phyloP scores from a whole-genome alignment of 2,888 invertebrate genomes.

The Oscheius sp. region DNA sequence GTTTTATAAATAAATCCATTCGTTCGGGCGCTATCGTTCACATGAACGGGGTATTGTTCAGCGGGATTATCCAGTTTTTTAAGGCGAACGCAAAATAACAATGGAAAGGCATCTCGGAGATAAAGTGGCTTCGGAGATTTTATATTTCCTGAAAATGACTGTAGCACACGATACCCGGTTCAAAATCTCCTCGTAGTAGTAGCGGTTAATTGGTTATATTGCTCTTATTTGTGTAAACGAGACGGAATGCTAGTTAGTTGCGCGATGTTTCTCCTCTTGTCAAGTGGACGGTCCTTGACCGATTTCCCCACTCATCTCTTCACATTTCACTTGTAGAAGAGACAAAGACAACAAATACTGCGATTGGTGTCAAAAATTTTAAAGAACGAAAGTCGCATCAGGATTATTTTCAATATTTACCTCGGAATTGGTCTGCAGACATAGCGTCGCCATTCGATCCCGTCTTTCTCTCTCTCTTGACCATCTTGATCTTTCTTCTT shows the following conservation, averaged over 20 bases:
- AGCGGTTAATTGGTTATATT: background rate
- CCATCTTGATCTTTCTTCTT: too few relatives aligned
- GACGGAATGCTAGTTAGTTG: background rate
- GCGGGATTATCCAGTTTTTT: background rate
- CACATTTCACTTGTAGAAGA: background rate
- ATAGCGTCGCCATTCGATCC: constrained; percentile 1
- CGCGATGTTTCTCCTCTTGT: constrained; percentile 19
- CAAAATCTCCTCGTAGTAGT: too few relatives aligned
- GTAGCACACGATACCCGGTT: too few relatives aligned
- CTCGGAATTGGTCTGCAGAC: background rate
- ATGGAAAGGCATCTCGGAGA: too few relatives aligned
- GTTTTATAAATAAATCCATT: too few relatives aligned
- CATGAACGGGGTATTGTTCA: too few relatives aligned
- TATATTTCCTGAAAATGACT: too few relatives aligned
- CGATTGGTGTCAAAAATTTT: background rate
- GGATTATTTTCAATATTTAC: background rate
- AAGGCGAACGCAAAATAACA: too few relatives aligned
- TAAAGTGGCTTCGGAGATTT: too few relatives aligned
- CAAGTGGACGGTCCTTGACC: constrained; percentile 13
- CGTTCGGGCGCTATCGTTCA: too few relatives aligned
- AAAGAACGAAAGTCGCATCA: background rate
- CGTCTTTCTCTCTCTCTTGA: too few relatives aligned
- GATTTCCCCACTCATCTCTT: constrained; percentile 15
- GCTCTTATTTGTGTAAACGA: constrained; percentile 1
- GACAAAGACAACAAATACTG: background rate